Evolutionary conservation across 2,113 vertebrate species (phyloP), one percentile per base, ranked within the genome.

Genomic region (Fregata magnificens): DNA sequence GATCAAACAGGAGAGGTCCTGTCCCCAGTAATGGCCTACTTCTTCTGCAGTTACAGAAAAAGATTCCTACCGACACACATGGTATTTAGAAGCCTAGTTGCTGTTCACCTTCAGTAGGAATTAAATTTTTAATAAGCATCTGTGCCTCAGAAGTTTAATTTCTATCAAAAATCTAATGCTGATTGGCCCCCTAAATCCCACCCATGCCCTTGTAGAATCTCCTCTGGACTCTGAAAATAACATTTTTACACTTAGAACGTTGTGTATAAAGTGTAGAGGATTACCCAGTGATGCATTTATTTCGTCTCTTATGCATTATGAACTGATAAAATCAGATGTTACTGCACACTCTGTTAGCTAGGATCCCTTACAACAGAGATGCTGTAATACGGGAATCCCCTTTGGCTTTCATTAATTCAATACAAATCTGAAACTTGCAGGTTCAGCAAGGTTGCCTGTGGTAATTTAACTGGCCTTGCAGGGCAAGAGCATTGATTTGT

Each of bases 391-490:
- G 9, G 82, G 47, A 70, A 53, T 62, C 56, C 58, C 55, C 77
- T 95, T 83, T 72, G 67, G 74, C 73, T 94, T 97, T 89, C 82
- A 86, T 92, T 78, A 96, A 76, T 65, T 87, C 89, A n/a, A 59
- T 59, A 79, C 16, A 93, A 93, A 86, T 88, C 67, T 73, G 52
- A 93, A 79, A 73, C 58, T 21, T 93, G 70, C 40, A 82, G 63
- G 81, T 84, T 96, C 72, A 94, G 73, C 69, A 94, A 81, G 84
- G 40, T 50, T 96, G 49, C 6, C 0, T 81, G 20, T 86, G 49
- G 88, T 95, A 88, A 53, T 87, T 94, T 86, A 56, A 86, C 61
- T 21, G 45, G 58, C 73, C 34, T 96, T 85, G 50, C 42, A 95
- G 36, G 82, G 77, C 52, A 84, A 81, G 34, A 95, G 32, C 34